phyloP scores from a whole-genome alignment of 2,113 vertebrate species.

The Datnioides undecimradiatus region DNA sequence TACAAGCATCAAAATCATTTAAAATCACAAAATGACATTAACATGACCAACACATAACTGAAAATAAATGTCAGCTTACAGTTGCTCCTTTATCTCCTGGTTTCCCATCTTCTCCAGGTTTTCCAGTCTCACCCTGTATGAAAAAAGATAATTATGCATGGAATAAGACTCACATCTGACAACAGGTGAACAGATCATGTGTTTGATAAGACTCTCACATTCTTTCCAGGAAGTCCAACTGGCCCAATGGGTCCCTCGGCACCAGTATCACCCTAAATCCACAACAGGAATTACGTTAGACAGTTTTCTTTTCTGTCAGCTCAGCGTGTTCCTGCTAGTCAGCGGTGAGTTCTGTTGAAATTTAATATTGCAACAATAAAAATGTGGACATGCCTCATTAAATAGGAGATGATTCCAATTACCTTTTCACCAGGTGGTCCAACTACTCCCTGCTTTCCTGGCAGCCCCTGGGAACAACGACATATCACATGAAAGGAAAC shows the following conservation, averaged over 20 bases:
- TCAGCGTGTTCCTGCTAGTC: background rate
- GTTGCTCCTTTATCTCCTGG: conserved; percentile 81
- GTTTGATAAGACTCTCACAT: conserved; percentile 62
- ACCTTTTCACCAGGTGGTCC: conserved; percentile 83
- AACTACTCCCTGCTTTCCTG: conserved; percentile 80
- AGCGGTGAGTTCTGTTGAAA: background rate
- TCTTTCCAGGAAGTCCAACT: conserved; percentile 82
- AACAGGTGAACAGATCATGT: background rate
- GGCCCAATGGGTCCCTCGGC: conserved; percentile 77
- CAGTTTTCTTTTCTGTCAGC: background rate
- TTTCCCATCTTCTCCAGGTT: conserved; percentile 79
- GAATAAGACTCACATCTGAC: background rate
- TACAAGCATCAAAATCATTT: background rate
- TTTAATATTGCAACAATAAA: background rate
- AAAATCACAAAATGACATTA: background rate
- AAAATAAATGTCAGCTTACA: conserved; percentile 67
- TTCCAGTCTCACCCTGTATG: conserved; percentile 79
- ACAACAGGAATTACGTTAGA: conserved; percentile 6
- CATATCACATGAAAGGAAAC: background rate
- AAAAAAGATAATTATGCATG: background rate
- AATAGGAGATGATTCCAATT: conserved; percentile 38
- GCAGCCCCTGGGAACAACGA: conserved; percentile 81
- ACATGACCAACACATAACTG: background rate
- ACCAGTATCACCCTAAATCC: conserved; percentile 81
- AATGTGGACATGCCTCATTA: conserved; percentile 15